These are phyloP conservation scores for Hipparchia semele DNA, from an alignment of 2,888 invertebrate genomes.

Conservation along the genomic window DNA sequence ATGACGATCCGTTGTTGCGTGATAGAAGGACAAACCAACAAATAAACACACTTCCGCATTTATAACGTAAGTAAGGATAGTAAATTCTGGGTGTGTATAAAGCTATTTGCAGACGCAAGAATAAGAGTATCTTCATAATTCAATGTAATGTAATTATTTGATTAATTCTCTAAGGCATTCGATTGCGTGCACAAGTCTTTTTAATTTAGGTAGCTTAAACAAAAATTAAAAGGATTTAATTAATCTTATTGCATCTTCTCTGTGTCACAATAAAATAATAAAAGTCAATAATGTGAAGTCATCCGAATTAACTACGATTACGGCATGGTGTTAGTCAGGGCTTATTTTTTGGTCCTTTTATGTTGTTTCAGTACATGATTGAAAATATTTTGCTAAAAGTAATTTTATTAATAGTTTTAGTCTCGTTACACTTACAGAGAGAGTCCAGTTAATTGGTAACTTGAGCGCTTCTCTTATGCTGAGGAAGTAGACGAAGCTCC, in stretches of 20 bases:
- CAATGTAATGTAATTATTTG: neutral
- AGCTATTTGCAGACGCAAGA: neutral
- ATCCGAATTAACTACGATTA: neutral
- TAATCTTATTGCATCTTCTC: neutral
- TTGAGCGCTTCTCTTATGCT: constrained; percentile 91
- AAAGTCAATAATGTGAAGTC: neutral
- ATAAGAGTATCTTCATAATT: neutral
- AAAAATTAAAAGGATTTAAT: neutral
- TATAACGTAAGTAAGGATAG: too few species aligned
- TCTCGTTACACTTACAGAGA: constrained; percentile 85
- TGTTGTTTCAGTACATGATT: neutral
- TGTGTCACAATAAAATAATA: neutral
- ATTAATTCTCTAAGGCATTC: neutral
- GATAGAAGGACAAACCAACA: too few species aligned
- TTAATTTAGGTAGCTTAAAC: neutral
- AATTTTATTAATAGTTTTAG: constrained; percentile 10
- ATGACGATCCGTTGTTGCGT: too few species aligned
- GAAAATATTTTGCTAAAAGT: too few species aligned
- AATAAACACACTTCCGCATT: too few species aligned
- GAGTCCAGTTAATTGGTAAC: constrained; percentile 92
- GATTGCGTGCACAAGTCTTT: neutral
- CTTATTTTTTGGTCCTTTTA: neutral
- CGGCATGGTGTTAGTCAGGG: neutral
- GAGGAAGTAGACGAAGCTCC: constrained; percentile 91
- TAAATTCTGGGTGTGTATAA: neutral